Evolutionary conservation across 2,888 invertebrate species (phyloP).

Genomic region (Ectemnius continuus): DNA sequence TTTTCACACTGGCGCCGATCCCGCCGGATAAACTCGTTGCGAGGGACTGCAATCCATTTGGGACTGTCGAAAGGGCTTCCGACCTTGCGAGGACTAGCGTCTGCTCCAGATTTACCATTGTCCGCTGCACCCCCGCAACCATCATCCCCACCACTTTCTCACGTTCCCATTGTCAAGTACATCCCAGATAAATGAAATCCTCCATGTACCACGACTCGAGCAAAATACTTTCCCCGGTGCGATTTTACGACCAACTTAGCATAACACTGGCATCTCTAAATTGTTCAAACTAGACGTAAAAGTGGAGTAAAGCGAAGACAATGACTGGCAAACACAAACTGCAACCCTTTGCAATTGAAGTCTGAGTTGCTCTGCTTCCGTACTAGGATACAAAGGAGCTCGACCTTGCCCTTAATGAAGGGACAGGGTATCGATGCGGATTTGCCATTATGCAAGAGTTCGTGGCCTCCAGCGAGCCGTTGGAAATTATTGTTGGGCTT

Average conservation of each 20-base stretch:
- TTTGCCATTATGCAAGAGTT: conserved; percentile 8
- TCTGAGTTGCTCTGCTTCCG: no score
- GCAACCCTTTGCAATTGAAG: no score
- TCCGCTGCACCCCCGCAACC: no score
- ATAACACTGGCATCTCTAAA: no score
- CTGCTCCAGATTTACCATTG: conserved; percentile 4
- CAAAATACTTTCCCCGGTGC: background rate
- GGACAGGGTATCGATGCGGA: conserved; percentile 6
- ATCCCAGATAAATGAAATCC: background rate
- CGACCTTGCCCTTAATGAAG: background rate
- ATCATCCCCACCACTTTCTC: background rate
- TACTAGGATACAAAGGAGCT: background rate
- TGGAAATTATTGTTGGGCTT: background rate
- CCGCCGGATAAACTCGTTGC: conserved; percentile 22
- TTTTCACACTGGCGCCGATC: conserved; percentile 46
- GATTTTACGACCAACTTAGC: no score
- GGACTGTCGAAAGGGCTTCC: conserved; percentile 23
- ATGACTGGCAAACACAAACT: no score
- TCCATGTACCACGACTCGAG: background rate
- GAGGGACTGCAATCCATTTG: conserved; percentile 11
- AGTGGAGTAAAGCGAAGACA: no score
- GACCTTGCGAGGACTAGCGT: conserved; percentile 26
- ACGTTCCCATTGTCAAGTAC: background rate
- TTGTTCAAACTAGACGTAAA: no score
- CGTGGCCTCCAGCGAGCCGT: background rate